Conservation (phyloP, 2,888 invertebrate species). For the Fissipunctia ypsillon region DNA sequence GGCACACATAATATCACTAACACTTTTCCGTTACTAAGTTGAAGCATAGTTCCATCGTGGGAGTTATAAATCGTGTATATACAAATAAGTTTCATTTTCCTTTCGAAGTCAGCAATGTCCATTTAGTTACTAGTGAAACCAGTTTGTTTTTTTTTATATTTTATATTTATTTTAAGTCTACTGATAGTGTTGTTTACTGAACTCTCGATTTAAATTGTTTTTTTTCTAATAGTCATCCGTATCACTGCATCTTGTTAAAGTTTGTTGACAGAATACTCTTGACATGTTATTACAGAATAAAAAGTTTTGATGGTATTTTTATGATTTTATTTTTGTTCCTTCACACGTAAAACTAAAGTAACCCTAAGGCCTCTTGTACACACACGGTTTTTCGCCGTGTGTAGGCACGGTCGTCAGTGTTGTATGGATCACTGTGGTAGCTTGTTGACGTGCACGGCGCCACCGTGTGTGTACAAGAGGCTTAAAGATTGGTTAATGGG, state of each 20-base stretch:
- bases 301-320: conserved; percentile 37
- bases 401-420: too few relatives aligned
- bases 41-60: conserved; percentile 58
- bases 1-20: conserved; percentile 56
- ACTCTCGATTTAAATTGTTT: conserved; percentile 38
- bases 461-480: too few relatives aligned
- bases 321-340: conserved; percentile 7
- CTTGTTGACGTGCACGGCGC: too few relatives aligned
- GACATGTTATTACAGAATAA: conserved; percentile 58
- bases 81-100: conserved; percentile 53
- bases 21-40: conserved; percentile 73
- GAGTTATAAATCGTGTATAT: conserved; percentile 51
- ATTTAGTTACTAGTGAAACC: conserved; percentile 71
- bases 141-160: conserved; percentile 62
- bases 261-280: conserved; percentile 57
- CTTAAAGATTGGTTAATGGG: too few relatives aligned
- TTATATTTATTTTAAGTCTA: conserved; percentile 18
- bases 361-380: too few relatives aligned
- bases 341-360: background rate
- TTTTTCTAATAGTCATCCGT: conserved; percentile 63
- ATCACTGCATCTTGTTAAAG: conserved; percentile 52
- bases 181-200: conserved; percentile 54
- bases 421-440: too few relatives aligned
- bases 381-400: too few relatives aligned
- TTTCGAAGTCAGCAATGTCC: conserved; percentile 76